These are phyloP conservation scores for Ormyrus labotus DNA, from an alignment of 2,888 invertebrate species.

Conservation along the genomic window DNA sequence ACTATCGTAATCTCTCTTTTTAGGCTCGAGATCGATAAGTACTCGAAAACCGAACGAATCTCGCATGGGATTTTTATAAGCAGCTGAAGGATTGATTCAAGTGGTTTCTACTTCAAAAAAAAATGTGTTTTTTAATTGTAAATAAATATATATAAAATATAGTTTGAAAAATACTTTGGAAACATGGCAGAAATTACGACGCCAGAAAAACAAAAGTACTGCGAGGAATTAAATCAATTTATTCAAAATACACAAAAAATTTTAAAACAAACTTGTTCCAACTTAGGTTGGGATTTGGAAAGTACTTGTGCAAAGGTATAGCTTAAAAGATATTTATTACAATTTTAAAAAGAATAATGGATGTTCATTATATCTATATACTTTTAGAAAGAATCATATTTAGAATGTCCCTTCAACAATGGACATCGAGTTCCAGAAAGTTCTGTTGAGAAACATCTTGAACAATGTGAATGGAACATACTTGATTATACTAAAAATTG, in stretches of 20 bases:
- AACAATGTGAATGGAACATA: constrained; percentile 75
- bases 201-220: constrained; percentile 50
- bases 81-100: constrained; percentile 72
- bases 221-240: constrained; percentile 61
- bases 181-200: neutral
- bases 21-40: too few species aligned
- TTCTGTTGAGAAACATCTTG: constrained; percentile 74
- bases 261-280: constrained; percentile 58
- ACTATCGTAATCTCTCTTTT: too few species aligned
- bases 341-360: too few species aligned
- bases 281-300: constrained; percentile 63
- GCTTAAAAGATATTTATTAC: too few species aligned
- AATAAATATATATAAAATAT: constrained; percentile 9
- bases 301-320: constrained; percentile 61
- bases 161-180: too few species aligned
- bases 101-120: neutral
- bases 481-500: constrained; percentile 76
- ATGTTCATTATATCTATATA: constrained; percentile 1
- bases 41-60: too few species aligned
- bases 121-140: neutral
- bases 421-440: constrained; percentile 75
- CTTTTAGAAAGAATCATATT: constrained; percentile 65
- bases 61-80: too few species aligned
- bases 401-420: constrained; percentile 76
- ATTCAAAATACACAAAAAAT: constrained; percentile 57